These are phyloP conservation scores for Pseudococcus longispinus DNA, from an alignment of 2,888 invertebrate genomes.

Conservation along the genomic window DNA sequence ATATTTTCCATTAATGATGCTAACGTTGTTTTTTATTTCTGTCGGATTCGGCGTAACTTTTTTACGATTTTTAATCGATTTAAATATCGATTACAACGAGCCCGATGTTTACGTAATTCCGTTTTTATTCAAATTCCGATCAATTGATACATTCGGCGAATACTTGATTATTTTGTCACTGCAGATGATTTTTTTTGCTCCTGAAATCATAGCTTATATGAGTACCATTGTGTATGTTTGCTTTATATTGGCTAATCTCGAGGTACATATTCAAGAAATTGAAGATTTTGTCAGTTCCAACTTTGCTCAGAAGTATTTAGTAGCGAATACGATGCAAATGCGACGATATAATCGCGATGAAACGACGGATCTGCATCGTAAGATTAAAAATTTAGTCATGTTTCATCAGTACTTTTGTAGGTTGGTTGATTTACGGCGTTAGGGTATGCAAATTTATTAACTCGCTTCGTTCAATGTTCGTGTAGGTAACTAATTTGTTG, in stretches of 20 bases:
- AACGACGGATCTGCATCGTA: not conserved
- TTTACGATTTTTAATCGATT: not conserved
- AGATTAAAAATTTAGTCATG: not conserved
- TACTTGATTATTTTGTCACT: not conserved
- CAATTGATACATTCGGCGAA: not conserved
- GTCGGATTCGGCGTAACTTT: not conserved
- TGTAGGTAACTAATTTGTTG: not conserved
- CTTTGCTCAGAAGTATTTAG: not conserved
- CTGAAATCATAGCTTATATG: not conserved
- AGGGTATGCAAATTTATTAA: not conserved
- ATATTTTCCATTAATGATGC: not conserved
- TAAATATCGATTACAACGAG: not conserved
- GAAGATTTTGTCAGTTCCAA: not conserved
- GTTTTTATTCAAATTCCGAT: not conserved
- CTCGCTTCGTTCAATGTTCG: not conserved
- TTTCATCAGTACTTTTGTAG: not conserved
- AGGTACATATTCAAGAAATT: not conserved
- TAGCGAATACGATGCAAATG: not conserved
- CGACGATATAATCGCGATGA: not conserved
- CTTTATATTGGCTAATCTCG: not conserved
- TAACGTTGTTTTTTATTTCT: not conserved
- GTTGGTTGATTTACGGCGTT: not conserved
- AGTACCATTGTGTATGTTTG: constrained; percentile 17
- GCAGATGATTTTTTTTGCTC: not conserved
- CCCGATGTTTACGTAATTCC: not conserved